A percentile compares a stretch with the other conserved stretches of the same genome.
Conservation (phyloP, 2,113 vertebrate genomes). For the Paraplagusia blochii region DNA sequence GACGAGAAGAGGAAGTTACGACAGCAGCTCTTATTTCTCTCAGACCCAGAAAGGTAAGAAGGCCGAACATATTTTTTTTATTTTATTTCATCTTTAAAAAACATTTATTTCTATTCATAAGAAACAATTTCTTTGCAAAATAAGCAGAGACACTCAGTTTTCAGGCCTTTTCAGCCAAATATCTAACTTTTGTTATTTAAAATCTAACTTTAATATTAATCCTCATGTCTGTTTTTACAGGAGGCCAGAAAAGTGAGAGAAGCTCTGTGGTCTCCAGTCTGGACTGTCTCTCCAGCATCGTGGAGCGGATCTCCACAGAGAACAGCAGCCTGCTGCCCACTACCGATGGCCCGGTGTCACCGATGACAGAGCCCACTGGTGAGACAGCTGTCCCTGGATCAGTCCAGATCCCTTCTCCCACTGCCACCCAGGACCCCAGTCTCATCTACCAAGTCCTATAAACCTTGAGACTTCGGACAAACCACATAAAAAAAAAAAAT, state of each 20-base stretch:
- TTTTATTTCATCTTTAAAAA: neutral
- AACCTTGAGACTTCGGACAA: conserved; percentile 34
- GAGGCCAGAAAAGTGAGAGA: conserved; percentile 78
- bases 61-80: neutral
- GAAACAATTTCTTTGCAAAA: no score
- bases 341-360: conserved; percentile 70
- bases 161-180: no score
- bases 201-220: no score
- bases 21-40: conserved; percentile 84
- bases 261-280: conserved; percentile 89
- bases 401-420: conserved; percentile 57
- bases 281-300: conserved; percentile 96
- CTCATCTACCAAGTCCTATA: conserved; percentile 92
- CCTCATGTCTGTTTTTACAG: conserved; percentile 13
- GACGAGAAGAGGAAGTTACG: conserved; percentile 81
- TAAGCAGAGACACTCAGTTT: no score
- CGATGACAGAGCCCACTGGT: conserved; percentile 48
- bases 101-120: no score
- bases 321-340: conserved; percentile 75
- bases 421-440: conserved; percentile 76
- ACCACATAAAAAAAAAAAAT: conserved; percentile 3
- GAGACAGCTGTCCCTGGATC: conserved; percentile 71
- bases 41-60: conserved; percentile 82
- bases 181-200: no score
- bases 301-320: conserved; percentile 95